A percentile compares a stretch with the other conserved stretches of the same genome.
Evolutionary conservation across 23 tunicate species (phyloP).

Genomic region (Ciona savignyi): DNA sequence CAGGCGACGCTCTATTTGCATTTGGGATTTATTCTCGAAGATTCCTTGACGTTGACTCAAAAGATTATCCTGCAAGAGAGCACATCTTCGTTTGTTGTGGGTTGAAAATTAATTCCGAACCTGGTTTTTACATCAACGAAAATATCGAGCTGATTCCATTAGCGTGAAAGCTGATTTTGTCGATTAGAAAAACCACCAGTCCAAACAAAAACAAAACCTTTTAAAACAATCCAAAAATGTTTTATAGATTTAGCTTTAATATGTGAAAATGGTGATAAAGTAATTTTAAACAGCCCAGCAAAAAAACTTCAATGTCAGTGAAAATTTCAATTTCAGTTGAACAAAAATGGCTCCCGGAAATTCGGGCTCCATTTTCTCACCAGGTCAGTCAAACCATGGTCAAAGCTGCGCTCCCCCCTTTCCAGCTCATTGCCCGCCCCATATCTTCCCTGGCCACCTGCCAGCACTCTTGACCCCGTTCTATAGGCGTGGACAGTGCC

Average conservation of each 20-base stretch:
- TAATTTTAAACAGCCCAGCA: no score
- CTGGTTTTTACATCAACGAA: neutral
- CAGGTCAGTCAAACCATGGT: neutral
- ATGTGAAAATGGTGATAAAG: no score
- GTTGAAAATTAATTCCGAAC: neutral
- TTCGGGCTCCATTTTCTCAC: neutral
- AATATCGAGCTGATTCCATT: neutral
- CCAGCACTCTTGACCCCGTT: neutral
- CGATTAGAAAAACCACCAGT: neutral
- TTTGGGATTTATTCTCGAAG: neutral
- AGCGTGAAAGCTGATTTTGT: neutral
- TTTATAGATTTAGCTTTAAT: no score
- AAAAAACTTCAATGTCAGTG: no score
- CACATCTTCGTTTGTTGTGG: neutral
- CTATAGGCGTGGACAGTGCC: neutral
- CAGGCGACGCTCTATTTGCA: neutral
- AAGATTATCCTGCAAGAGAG: neutral
- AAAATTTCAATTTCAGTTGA: no score
- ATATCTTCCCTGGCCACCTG: neutral
- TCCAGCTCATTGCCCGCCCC: neutral
- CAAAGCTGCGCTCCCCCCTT: neutral
- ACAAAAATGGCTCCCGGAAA: neutral
- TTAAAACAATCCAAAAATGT: no score
- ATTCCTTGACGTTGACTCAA: neutral
- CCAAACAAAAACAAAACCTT: neutral